A percentile compares a stretch with the other conserved stretches of the same genome.
Evolutionary conservation across 2,797 vertebrate genomes (phyloP).

Genomic region (Agapornis canus): DNA sequence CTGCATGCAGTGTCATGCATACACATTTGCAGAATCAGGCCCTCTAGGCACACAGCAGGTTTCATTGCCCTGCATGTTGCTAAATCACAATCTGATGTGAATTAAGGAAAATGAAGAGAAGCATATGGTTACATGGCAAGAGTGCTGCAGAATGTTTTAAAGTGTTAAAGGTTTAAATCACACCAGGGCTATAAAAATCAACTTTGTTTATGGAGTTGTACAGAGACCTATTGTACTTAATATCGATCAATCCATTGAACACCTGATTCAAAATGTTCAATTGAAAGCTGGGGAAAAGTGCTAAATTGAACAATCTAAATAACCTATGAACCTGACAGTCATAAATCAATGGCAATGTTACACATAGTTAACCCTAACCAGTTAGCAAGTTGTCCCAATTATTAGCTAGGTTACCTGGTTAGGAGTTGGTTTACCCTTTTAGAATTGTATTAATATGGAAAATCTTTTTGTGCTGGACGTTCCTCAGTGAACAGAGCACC

Average conservation of each 20-base stretch:
- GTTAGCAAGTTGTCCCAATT: conserved; percentile 38
- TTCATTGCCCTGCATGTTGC: neutral
- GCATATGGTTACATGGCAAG: neutral
- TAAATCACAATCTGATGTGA: conserved; percentile 17
- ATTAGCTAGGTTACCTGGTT: neutral
- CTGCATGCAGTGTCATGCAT: neutral
- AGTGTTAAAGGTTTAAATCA: conserved; percentile 54
- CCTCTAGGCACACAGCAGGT: neutral
- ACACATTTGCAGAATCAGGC: neutral
- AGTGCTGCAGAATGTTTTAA: neutral
- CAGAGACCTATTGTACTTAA: conserved; percentile 49
- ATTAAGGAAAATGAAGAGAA: conserved; percentile 46
- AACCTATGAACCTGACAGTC: conserved; percentile 22
- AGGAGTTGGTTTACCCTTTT: neutral
- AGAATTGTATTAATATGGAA: neutral
- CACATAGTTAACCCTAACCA: conserved; percentile 45
- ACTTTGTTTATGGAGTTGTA: conserved; percentile 48
- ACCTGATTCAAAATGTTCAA: conserved; percentile 53
- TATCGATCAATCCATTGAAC: conserved; percentile 53
- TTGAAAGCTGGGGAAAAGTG: conserved; percentile 41
- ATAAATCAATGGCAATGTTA: conserved; percentile 41
- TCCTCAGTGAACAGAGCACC: neutral
- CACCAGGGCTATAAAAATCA: conserved; percentile 37
- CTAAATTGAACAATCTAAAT: conserved; percentile 43
- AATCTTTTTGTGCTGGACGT: neutral